A percentile compares a stretch with the other conserved stretches of the same genome.
phyloP scores from a whole-genome alignment of 2,888 invertebrate genomes.

The Mechanitis mazaeus region DNA sequence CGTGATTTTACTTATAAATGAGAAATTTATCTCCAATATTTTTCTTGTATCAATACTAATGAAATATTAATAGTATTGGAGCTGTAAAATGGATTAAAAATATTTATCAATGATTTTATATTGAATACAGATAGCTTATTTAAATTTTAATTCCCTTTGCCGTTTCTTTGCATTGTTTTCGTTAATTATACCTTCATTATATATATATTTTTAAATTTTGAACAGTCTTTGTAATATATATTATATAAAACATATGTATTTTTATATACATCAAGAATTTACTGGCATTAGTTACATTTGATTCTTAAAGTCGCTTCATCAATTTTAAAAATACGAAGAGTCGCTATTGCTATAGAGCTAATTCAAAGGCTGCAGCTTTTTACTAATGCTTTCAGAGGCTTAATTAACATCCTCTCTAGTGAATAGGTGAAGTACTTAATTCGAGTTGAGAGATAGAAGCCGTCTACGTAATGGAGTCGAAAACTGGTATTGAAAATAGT shows the following conservation, averaged over 20 bases:
- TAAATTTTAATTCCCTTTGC: too few relatives aligned
- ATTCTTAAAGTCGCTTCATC: constrained; percentile 40
- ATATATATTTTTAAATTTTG: too few relatives aligned
- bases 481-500: constrained; percentile 21
- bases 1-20: constrained; percentile 7
- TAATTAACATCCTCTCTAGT: constrained; percentile 68
- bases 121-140: too few relatives aligned
- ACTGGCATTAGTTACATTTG: constrained; percentile 21
- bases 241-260: too few relatives aligned
- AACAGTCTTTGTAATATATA: too few relatives aligned
- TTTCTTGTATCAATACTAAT: constrained; percentile 4
- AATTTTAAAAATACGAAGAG: constrained; percentile 47
- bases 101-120: too few relatives aligned
- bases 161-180: too few relatives aligned
- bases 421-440: constrained; percentile 60
- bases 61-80: neutral
- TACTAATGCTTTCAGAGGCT: constrained; percentile 65
- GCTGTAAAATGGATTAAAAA: too few relatives aligned
- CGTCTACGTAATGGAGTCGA: constrained; percentile 34
- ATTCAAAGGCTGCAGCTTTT: constrained; percentile 61
- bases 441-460: constrained; percentile 41
- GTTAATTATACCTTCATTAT: too few relatives aligned
- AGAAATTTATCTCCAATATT: constrained; percentile 5
- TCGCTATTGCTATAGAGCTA: constrained; percentile 44
- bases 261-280: too few relatives aligned